Conservation (phyloP, 1,140 invertebrate species). For the Drosophila nigrodunni region DNA sequence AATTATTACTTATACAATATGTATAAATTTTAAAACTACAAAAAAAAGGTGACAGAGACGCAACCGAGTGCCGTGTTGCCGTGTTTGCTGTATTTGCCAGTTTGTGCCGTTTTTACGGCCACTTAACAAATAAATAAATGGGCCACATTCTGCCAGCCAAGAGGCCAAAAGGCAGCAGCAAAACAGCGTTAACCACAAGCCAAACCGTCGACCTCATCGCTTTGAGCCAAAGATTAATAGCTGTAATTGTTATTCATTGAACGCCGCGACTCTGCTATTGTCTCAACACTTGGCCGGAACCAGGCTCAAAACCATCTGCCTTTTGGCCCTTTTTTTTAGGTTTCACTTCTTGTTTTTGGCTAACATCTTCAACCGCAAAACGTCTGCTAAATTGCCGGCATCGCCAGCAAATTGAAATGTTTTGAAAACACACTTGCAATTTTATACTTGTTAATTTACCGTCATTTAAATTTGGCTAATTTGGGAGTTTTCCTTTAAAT, state of each 20-base stretch:
- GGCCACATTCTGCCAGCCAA: constrained; percentile 65
- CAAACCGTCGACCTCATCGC: constrained; percentile 30
- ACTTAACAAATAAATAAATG: constrained; percentile 83
- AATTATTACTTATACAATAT: constrained; percentile 83
- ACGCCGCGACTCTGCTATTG: constrained; percentile 77
- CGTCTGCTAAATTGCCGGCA: constrained; percentile 51
- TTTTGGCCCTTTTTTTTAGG: neutral
- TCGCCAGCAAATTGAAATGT: constrained; percentile 62
- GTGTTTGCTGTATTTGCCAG: constrained; percentile 33
- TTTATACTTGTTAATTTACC: constrained; percentile 12
- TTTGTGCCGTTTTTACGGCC: constrained; percentile 76
- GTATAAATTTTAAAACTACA: constrained; percentile 64
- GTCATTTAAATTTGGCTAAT: constrained; percentile 7
- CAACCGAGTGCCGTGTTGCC: constrained; percentile 38
- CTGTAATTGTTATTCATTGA: constrained; percentile 83
- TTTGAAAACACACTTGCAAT: constrained; percentile 16
- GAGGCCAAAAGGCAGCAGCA: constrained; percentile 22
- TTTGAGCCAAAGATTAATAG: constrained; percentile 77
- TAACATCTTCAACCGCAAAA: constrained; percentile 61
- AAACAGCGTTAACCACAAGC: constrained; percentile 62
- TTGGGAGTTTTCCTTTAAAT: constrained; percentile 1
- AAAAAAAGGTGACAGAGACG: constrained; percentile 46
- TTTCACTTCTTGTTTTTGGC: constrained; percentile 16
- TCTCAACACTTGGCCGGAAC: constrained; percentile 71
- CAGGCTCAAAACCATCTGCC: constrained; percentile 57